Percentiles rank a stretch among this genome's conserved stretches.
Conservation (phyloP, 2,888 invertebrate species). For the Lasioglossum malachurum region DNA sequence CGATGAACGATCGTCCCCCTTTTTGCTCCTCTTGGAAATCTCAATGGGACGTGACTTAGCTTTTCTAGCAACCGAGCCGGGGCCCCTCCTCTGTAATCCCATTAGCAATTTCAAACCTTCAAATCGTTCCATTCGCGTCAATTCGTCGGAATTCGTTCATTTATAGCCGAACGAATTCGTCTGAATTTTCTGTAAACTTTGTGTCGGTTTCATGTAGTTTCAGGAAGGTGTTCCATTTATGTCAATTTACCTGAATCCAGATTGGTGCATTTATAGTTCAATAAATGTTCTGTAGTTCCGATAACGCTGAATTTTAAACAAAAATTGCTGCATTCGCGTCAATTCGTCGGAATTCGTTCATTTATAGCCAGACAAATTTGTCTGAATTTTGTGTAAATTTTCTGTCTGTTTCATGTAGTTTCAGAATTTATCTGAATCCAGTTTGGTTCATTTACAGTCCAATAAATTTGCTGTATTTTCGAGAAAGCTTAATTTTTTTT, state of each 20-base stretch:
- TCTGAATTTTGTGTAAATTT: background rate
- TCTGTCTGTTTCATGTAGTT: no score
- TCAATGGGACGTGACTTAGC: background rate
- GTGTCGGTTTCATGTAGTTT: no score
- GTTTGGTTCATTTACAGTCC: no score
- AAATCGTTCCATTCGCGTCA: background rate
- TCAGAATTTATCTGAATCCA: no score
- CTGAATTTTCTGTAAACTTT: background rate
- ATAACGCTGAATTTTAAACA: no score
- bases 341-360: background rate
- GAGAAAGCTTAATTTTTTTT: no score
- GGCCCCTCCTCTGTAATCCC: background rate
- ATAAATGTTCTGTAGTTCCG: no score
- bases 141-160: background rate
- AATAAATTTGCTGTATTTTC: no score
- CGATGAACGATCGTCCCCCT: constrained; percentile 11
- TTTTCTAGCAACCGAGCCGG: background rate
- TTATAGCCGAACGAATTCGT: background rate
- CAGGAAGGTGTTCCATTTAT: no score
- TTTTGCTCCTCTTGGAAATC: background rate
- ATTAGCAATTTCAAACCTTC: background rate
- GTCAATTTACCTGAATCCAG: no score
- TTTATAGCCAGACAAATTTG: background rate
- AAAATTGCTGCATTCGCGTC: background rate
- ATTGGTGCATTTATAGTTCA: no score